Base-by-base conservation (phyloP, 1,140 invertebrate species). In the Mycetomoellerius zeteki region DNA sequence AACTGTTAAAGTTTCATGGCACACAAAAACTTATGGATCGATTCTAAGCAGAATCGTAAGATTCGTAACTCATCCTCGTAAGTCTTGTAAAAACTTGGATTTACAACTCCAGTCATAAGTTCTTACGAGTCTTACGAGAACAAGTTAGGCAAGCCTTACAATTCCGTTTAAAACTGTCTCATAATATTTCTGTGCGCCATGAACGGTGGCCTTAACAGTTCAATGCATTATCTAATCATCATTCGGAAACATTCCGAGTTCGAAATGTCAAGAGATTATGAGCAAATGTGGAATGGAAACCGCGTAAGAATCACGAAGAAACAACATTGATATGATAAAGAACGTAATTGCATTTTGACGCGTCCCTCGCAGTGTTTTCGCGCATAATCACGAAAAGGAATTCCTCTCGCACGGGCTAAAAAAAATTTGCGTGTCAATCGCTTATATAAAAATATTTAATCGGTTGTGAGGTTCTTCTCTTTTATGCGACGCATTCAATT, bases 401-500 rank as follows among this genome's bases (percentile, higher is more conserved):
- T 56, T 75, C n/a, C 72, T 75, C 6, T 30, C 30, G 19, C 52
- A 50, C 5, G 24, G 1, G 14, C 27, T 14, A 12, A 52, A 75
- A 52, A 73, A 75, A 54, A 33, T 54, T 33, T 5, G 0, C 71
- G 54, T 19, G 54, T 24, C 30, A 14, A 12, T 30, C 24, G 58
- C 56, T 77, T 24, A 43, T 43, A 7, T 43, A 33, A 43, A n/a
- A 60, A 24, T 77, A 43, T 43, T 60, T 27, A 14, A 24, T 30
- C 75, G 43, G 50, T 24, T 30, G 24, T 19, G 24, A 75, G 4
- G 37, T 12, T 27, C 7, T 19, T 80, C 47, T 50, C n/a, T 67
- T 33, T 65, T 52, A 37, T 43, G 37, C n/a, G 43, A 8, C 12
- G 60, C 77, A 14, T 80, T 47, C 58, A n/a, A 50, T 33, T 54